phyloP scores from a whole-genome alignment of 1,140 invertebrate species.

The Leptoteleia sp. region DNA sequence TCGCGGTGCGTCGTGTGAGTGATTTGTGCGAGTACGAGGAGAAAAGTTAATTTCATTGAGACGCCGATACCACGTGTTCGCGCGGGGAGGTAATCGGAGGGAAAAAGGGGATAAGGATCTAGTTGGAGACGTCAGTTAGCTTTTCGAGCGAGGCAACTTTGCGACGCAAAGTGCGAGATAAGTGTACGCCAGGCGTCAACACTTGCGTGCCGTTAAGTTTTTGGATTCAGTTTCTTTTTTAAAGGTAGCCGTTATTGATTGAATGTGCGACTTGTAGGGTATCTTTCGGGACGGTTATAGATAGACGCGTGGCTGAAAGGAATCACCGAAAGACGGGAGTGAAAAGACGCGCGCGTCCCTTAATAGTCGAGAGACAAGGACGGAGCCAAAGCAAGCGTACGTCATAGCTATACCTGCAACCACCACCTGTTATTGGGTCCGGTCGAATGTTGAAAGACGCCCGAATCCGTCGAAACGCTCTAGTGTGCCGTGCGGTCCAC shows the following conservation, averaged over 20 bases:
- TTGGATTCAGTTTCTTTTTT: not conserved
- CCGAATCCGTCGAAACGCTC: not conserved
- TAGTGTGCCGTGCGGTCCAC: not conserved
- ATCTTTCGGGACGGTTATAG: slow-evolving; percentile 22
- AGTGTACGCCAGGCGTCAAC: no score
- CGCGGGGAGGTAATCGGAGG: not conserved
- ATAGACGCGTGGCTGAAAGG: slow-evolving; percentile 21
- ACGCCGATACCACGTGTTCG: slow-evolving; percentile 23
- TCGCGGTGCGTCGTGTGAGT: slow-evolving; percentile 7
- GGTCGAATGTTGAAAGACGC: slow-evolving; percentile 8
- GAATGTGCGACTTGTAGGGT: slow-evolving; percentile 27
- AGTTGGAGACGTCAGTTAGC: not conserved
- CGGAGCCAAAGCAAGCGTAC: slow-evolving; percentile 26
- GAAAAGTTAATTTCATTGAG: slow-evolving; percentile 14
- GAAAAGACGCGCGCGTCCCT: slow-evolving; percentile 27
- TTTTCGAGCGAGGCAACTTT: no score
- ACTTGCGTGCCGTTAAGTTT: no score
- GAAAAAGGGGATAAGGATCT: not conserved
- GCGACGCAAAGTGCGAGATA: no score
- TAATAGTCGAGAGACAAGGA: slow-evolving; percentile 48
- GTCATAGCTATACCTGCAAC: slow-evolving; percentile 44
- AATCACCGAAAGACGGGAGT: slow-evolving; percentile 5
- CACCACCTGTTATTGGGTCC: slow-evolving; percentile 51
- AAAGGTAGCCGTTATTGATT: slow-evolving; percentile 14
- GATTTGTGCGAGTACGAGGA: slow-evolving; percentile 21